Base-by-base conservation (phyloP, 92 coral and sea anemone species). In the Scolanthus callimorphus region DNA sequence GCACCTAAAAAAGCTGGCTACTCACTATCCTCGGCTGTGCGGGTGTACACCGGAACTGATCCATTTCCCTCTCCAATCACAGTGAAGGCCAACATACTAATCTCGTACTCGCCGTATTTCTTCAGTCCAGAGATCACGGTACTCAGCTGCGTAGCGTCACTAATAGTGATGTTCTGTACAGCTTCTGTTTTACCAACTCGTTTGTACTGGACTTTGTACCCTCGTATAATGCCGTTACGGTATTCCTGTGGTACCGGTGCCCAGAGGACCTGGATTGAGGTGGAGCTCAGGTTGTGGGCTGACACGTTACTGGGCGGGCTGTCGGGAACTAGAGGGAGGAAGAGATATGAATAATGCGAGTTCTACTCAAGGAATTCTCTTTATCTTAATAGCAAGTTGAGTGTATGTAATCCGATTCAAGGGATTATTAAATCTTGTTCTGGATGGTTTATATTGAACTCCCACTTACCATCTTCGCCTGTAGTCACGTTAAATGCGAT, bases 11-110 rank as follows among this genome's bases (percentile, higher is more conserved):
- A 34, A 34, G 41, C 41, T 34, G 41, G 6, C 4, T 3, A 2
- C 83, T 43, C 65, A 91, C 97, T 83, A 41, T 73, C 88, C 57
- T 91, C 95, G 8, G 69, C 85, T 15, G 97, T 91, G 17, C 77
- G 29, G 20, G 71, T 60, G 29, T 34, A 37, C 25, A 91, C 64
- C 24, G 80, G 71, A 23, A 43, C 46, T 27, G 91, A 88, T 13
- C 50, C 20, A 31, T 89, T 89, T 19, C 97, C 97, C 20, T 78
- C 73, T 4, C 91, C 97, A 57, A 56, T 61, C 1, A 71, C 51
- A 11, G 96, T 91, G 31, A 78, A 82, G 3, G 89, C 91, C 51
- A 69, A 45, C 38, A 91, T 29, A 31, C 66, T 47, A 3, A 87
- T 39, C 23, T 73, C 66, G 47, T 87, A 91, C 27, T 25, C 43